Base-by-base conservation (phyloP, 2,888 invertebrate species). In the Enchytraeus crypticus region DNA sequence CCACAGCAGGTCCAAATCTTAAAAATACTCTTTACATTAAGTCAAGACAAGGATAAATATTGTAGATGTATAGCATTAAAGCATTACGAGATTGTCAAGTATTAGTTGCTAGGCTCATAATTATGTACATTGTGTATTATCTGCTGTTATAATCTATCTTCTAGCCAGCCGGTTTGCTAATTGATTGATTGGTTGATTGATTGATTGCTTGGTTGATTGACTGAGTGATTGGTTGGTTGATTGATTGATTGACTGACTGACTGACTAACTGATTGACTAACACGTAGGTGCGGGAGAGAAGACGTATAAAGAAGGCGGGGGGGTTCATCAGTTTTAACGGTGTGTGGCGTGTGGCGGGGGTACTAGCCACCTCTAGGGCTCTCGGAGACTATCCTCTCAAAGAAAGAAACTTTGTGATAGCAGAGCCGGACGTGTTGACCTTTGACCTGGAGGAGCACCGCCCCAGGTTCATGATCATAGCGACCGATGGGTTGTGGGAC, bases 401-500 rank as follows among this genome's bases (percentile, higher is more conserved):
- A 69, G 63, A 63, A 21, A 30, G 88, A 76, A 90, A 89, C 77
- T 85, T 92, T 74, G 89, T 96, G 60, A 93, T 92, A 69, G 93
- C 95, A 2, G 91, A 93, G 78, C 96, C 96, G 5, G 95, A 96
- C 77, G 90, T 96, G 70, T 82, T 92, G 71, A 89, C 91, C 33
- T 93, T 95, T 76, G 89, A 93, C 79, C 82, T 95, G 61, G 84
- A 84, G 62, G 89, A 91, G 79, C 87, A 89, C 74, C 34, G 57
- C 18, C 64, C 64, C 27, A 85, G 87, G 82, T 96, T 96, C 80
- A 81, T 95, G 70, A 87, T 96, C 64, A 82, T 96, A 62, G 96
- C 95, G 18, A 90, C 92, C 0, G 96, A 96, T 82, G 96, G 96
- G 1, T 83, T 96, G 34, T 96, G 95, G 95, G 96, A 96, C 77